Evolutionary conservation across 2,113 vertebrate genomes (phyloP).

Genomic region (Sitta europaea): DNA sequence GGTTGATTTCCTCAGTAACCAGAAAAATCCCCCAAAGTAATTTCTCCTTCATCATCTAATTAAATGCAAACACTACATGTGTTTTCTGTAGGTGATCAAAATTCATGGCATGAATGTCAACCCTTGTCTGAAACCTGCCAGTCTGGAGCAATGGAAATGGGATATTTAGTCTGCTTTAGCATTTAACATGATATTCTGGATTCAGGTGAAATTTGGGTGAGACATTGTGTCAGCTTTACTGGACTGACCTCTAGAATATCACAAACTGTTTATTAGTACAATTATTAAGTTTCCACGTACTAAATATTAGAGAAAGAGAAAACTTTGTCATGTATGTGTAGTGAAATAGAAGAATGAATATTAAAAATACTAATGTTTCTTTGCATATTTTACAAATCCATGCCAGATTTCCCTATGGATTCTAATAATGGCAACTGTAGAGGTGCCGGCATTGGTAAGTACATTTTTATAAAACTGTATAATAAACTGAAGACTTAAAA

Average conservation of each 20-base stretch:
- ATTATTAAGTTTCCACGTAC: neutral
- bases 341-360: neutral
- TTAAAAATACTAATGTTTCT: constrained; percentile 40
- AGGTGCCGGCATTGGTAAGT: constrained; percentile 80
- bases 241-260: neutral
- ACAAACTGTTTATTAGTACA: neutral
- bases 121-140: neutral
- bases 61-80: neutral
- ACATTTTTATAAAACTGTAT: neutral
- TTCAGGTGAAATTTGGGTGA: neutral
- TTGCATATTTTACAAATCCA: constrained; percentile 63
- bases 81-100: neutral
- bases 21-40: neutral
- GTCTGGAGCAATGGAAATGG: neutral
- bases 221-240: neutral
- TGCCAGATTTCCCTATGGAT: constrained; percentile 90
- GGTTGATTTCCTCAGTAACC: constrained; percentile 33
- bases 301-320: neutral
- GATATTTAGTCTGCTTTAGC: neutral
- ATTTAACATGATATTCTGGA: neutral
- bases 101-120: neutral
- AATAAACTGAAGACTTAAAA: neutral
- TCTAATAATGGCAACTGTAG: constrained; percentile 88
- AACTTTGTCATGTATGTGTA: neutral
- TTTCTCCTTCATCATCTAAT: constrained; percentile 29